Base-by-base conservation (phyloP, 2,113 vertebrate genomes). In the Galemys pyrenaicus region DNA sequence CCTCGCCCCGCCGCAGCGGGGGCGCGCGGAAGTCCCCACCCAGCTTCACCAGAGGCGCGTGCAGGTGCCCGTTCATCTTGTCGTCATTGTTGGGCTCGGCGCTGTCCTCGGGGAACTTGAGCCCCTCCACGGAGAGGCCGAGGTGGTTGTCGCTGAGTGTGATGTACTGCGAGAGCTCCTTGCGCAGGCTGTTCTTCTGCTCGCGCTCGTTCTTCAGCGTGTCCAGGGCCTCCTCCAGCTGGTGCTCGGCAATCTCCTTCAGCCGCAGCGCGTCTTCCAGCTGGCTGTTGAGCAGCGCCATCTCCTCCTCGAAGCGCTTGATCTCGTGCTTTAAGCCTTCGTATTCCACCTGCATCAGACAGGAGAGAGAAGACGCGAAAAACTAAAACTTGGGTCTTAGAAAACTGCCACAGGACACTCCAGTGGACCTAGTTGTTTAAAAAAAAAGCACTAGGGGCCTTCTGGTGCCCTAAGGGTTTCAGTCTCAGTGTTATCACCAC, bases 261-360 rank as follows among this genome's bases (percentile, higher is more conserved):
- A 99, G 96, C 44, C 99, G 99, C 78, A 99, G 97, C 6, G 99
- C 99, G 37, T 99, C 99, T 94, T 99, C 99, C 93, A 99, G 98
- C 97, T 99, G 99, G 96, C 99, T 99, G 97, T 99, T 99, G 58
- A 99, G 99, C 28, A 99, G 98, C 30, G 99, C 99, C 0, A 99
- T 99, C 97, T 99, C 99, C 97, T 99, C 99, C 96, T 99, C 99
- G 89, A 99, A 98, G 2, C 99, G 99, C 87, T 99, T 99, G 87
- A 99, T 99, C 98, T 99, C 99, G 92, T 99, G 99, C 96, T 99
- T 99, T 97, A 99, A 98, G 60, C 99, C 99, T 98, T 99, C 99
- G 4, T 99, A 99, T 97, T 99, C 99, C 96, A 99, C 99, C 99
- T 99, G 54, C 6, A 98, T 97, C 91, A 98, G 97, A 97, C 32